Base-by-base conservation (phyloP, 2,113 vertebrate genomes). In the Prionailurus bengalensis region DNA sequence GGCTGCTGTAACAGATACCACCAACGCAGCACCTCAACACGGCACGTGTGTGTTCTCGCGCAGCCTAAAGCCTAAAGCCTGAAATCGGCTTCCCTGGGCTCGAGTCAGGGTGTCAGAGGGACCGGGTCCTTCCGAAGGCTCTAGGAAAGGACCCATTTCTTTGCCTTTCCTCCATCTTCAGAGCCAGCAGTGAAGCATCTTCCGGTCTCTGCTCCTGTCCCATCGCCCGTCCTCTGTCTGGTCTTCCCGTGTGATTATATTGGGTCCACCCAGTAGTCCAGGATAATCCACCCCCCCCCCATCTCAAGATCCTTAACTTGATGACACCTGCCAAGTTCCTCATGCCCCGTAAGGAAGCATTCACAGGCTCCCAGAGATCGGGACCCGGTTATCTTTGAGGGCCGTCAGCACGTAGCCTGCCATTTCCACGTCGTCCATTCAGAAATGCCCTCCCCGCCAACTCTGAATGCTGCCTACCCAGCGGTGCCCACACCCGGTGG, bases 391-490 rank as follows among this genome's bases (percentile, higher is more conserved):
- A 3, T 48, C 33, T 3, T 68, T 14, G 25, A 27, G 14, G 80
- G 19, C 16, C 39, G 3, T 25, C 11, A 2, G 15, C 11, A 2
- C 51, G 25, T 33, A 61, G 19, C 63, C 84, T 48, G 42, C 42
- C 42, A 0, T 4, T 4, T 0, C 19, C 31, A 8, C 4, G 0
- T 4, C 6, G 15, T 45, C 29, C 36, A 14, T 51, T 48, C 42
- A 13, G 48, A 29, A 68, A 48, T 1, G 1, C n/a, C 33, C 65
- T 68, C 42, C 78, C 53, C 39, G 39, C 55, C 16, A 23, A 5
- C 4, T 66, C 53, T 15, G 48, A 91, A 42, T 33, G 63, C 45
- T 55, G 55, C 42, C 1, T 9, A 1, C 36, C 51, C 61, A 31
- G 1, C 61, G 11, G 5, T 9, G 25, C 29, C 87, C 66, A 70